phyloP scores from a whole-genome alignment of 2,797 vertebrate genomes.

The Rachycentron canadum region DNA sequence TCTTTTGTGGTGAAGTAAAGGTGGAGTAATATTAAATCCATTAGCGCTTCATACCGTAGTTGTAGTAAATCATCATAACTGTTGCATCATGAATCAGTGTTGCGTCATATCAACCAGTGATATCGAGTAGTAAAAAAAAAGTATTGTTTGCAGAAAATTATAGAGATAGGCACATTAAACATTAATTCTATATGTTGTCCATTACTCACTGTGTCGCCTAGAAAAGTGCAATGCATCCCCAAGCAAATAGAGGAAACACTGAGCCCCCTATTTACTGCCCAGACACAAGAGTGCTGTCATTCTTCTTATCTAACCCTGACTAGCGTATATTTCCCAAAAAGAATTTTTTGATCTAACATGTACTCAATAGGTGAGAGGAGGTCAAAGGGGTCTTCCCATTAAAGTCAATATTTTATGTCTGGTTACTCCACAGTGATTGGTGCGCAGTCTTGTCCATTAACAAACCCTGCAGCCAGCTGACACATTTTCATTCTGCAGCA shows the following conservation, averaged over 20 bases:
- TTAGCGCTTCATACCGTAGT: neutral
- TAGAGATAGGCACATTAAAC: neutral
- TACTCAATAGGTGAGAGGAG: neutral
- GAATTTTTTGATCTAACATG: neutral
- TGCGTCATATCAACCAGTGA: neutral
- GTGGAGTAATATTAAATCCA: no score
- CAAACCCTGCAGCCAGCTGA: conserved; percentile 4
- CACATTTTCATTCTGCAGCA: conserved; percentile 7
- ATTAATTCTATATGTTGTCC: neutral
- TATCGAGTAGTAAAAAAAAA: neutral
- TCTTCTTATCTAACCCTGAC: no score
- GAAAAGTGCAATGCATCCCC: neutral
- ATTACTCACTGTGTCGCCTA: neutral
- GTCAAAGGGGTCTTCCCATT: neutral
- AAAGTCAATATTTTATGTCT: conserved; percentile 9
- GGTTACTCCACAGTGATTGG: conserved; percentile 1
- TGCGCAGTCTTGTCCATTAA: conserved; percentile 1
- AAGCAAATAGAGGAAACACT: neutral
- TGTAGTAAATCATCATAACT: neutral
- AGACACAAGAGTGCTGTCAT: neutral
- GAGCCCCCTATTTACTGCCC: neutral
- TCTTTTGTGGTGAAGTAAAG: no score
- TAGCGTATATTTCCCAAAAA: neutral
- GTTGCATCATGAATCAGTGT: neutral
- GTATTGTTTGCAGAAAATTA: neutral